Evolutionary conservation across 30 jellyfish, hydroid and myxozoan species (phyloP), one percentile per base, ranked within the genome.

Genomic region (Phacellophora camtschatica): DNA sequence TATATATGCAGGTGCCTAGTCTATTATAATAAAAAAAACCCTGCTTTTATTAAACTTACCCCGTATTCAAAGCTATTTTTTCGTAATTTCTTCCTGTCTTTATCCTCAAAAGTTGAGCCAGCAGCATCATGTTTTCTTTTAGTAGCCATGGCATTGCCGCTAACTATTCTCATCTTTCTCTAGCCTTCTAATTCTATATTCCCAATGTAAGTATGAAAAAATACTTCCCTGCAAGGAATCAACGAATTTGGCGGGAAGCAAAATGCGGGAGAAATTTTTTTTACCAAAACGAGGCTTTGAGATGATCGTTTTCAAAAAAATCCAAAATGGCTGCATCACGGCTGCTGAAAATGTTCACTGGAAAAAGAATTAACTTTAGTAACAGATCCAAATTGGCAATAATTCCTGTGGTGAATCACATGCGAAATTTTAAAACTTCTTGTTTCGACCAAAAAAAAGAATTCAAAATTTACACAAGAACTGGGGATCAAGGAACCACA

Each of bases 401-500:
- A 12, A 16, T 46, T 3, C 28, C 27, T 8, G 29, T 28, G 3
- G 28, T 23, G 20, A 16, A 1, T 2, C 28, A 46, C n/a, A 22
- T 16, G 20, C 51, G 76, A 10, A 8, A 4, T 20, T 54, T 64
- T n/a, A 30, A 83, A 43, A 28, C 72, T 15, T 28, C 49, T 18
- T 12, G 46, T 1, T 56, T 20, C 1, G 11, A 7, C 20, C 35
- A 42, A 12, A 67, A 53, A 19, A 50, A 32, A 12, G 91, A 53
- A 30, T 84, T 70, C 5, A 80, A 80, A 66, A 88, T 88, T 12
- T 88, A 88, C 86, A 88, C 97, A 3, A 71, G 76, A 42, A 88
- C 97, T 22, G 97, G 97, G 18, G 97, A 88, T 32, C 81, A 80
- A 83, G 98, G 98, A 15, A 63, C 95, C 5, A 86, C 98, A 2